Base-by-base conservation (phyloP, 2,113 vertebrate species). In the Oryzias curvinotus region DNA sequence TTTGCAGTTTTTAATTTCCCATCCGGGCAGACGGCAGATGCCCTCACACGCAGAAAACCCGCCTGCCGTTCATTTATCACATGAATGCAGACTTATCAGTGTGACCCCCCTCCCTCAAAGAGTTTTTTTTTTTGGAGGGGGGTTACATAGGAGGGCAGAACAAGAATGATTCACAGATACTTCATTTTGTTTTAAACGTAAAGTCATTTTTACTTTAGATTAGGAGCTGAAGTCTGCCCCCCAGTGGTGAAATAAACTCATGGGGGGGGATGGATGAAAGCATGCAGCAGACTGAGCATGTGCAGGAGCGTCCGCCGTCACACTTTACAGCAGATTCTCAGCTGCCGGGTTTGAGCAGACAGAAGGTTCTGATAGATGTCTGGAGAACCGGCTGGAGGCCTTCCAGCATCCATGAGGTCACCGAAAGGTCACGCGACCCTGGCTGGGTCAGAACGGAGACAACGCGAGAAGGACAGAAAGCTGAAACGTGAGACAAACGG, bases 181-280 rank as follows among this genome's bases (percentile, higher is more conserved):
- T 5, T 5, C 26, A 28, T 4, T 28, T 28, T 28, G 26, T 28
- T 28, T 28, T 28, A 7, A 28, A 5, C 5, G 5, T 28, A 28
- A 28, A 28, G 26, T 28, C 5, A 28, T 28, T 28, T 28, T 7
- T 1, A n/a, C 18, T 14, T 30, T 4, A 42, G 25, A 18, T 15
- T 54, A 65, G 50, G 57, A 12, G 62, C 3, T 10, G 36, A 53
- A 61, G 42, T 23, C 0, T 51, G 62, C 89, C 90, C 89, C 86
- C 91, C 81, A 62, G 87, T 86, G 90, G 81, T 56, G 14, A 0
- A 36, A 17, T 45, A 85, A 88, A 71, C 91, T 91, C 89, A 86
- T 72, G 84, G 63, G 88, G 90, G 91, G 87, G 87, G 88, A 90
- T 81, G 86, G 87, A 90, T 92, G 86, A 90, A 92, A 86, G 85